Evolutionary conservation across 2,797 vertebrate genomes (phyloP).

Genomic region (Chiroxiphia lanceolata): DNA sequence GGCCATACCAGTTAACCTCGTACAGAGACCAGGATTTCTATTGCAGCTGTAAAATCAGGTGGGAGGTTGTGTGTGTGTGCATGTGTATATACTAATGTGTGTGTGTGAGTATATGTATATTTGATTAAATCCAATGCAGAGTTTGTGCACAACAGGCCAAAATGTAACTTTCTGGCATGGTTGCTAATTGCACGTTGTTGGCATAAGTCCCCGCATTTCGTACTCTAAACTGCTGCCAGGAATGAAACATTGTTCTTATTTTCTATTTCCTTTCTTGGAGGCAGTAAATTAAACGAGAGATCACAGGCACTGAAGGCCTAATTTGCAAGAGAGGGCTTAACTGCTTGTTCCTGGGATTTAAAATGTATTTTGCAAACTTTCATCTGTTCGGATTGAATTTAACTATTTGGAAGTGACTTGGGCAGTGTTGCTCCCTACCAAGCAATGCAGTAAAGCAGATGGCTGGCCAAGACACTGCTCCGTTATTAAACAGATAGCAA

Average conservation of each 20-base stretch:
- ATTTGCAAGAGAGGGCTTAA: constrained; percentile 26
- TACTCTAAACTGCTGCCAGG: not conserved
- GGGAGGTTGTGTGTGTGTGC: not conserved
- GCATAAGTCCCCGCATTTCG: not conserved
- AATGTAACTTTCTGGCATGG: not conserved
- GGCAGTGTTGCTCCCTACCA: not conserved
- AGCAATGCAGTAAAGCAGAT: not conserved
- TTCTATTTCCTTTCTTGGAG: not conserved
- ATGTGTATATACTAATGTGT: no score
- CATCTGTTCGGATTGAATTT: not conserved
- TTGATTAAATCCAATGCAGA: not conserved
- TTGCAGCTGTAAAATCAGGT: not conserved
- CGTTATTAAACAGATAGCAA: not conserved
- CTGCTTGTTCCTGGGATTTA: not conserved
- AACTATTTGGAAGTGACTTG: not conserved
- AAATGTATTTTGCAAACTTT: constrained; percentile 28
- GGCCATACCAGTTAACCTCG: not conserved
- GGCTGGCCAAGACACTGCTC: not conserved
- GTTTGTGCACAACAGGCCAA: not conserved
- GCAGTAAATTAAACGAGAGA: not conserved
- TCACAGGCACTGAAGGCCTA: not conserved
- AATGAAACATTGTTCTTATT: not conserved
- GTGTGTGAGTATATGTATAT: fast-evolving
- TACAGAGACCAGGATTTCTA: not conserved
- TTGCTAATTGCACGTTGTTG: not conserved